Percentiles rank a stretch among this genome's conserved stretches.
Conservation (phyloP, 2,888 invertebrate genomes). For the Frankliniella fusca region DNA sequence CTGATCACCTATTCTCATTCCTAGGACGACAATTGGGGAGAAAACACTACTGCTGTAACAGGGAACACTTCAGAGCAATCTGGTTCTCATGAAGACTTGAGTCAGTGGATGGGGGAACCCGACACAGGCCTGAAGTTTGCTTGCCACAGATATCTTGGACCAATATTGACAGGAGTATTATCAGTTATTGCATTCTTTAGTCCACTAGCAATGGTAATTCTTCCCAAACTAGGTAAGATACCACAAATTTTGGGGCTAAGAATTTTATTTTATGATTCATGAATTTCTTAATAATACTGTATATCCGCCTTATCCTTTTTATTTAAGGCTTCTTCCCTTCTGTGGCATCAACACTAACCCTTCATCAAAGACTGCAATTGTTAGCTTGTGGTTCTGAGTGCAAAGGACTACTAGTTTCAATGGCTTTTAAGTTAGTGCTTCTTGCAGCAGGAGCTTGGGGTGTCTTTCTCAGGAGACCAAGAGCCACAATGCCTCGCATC, state of each 20-base stretch:
- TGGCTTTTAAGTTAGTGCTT: constrained; percentile 86
- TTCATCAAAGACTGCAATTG: constrained; percentile 65
- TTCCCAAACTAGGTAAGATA: constrained; percentile 70
- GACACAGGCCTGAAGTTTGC: constrained; percentile 68
- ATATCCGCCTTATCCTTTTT: too few species aligned
- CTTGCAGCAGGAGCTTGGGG: constrained; percentile 90
- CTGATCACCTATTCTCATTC: background rate
- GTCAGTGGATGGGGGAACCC: constrained; percentile 68
- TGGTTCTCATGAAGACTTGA: constrained; percentile 83
- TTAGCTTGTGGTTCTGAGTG: constrained; percentile 89
- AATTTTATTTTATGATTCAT: background rate
- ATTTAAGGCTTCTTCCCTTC: constrained; percentile 66
- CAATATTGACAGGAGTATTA: constrained; percentile 71
- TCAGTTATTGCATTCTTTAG: constrained; percentile 82
- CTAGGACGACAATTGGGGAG: constrained; percentile 98
- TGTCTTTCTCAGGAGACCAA: constrained; percentile 76
- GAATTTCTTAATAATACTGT: constrained; percentile 29
- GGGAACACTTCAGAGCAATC: constrained; percentile 96
- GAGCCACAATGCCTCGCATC: constrained; percentile 85
- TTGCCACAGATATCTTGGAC: constrained; percentile 79
- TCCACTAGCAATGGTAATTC: constrained; percentile 89
- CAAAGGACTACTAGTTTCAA: constrained; percentile 85
- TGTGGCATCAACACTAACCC: constrained; percentile 58
- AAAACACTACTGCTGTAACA: constrained; percentile 94
- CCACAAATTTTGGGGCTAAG: background rate